These are phyloP conservation scores for Melanotaenia pygmaea DNA, from an alignment of 2,797 vertebrate genomes.

Conservation along the genomic window DNA sequence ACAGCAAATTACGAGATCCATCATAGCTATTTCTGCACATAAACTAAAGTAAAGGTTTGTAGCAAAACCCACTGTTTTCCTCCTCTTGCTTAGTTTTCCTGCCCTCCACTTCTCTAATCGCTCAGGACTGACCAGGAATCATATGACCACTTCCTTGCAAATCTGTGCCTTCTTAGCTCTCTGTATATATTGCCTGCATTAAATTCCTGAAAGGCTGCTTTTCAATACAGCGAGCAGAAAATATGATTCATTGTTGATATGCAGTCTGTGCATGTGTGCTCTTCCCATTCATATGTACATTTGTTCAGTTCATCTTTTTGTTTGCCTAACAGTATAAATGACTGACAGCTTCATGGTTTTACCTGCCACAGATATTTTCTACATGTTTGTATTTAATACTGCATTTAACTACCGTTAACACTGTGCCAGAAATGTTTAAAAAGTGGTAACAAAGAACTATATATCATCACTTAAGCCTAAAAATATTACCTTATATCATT, in stretches of 20 bases:
- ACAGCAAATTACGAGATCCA: constrained; percentile 10
- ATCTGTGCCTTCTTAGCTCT: constrained; percentile 36
- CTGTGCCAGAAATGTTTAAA: neutral
- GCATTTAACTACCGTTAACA: neutral
- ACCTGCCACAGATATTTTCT: neutral
- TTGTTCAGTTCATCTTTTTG: neutral
- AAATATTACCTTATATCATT: neutral
- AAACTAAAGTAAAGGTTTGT: constrained; percentile 21
- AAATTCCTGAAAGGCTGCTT: constrained; percentile 41
- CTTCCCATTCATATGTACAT: neutral
- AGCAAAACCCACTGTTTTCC: constrained; percentile 10
- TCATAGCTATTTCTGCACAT: constrained; percentile 5
- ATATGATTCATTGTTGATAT: neutral
- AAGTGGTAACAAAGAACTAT: neutral
- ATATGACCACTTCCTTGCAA: constrained; percentile 67
- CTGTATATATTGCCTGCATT: constrained; percentile 33
- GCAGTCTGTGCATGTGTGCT: neutral
- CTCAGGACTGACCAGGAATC: constrained; percentile 69
- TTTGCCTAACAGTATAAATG: neutral
- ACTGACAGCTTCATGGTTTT: neutral
- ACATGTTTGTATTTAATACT: neutral
- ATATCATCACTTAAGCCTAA: neutral
- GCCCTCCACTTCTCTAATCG: constrained; percentile 47
- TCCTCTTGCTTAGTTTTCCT: constrained; percentile 28
- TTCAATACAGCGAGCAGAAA: constrained; percentile 9